Base-by-base conservation (phyloP, 1,140 invertebrate genomes). In the Lysiphlebus fabarum region DNA sequence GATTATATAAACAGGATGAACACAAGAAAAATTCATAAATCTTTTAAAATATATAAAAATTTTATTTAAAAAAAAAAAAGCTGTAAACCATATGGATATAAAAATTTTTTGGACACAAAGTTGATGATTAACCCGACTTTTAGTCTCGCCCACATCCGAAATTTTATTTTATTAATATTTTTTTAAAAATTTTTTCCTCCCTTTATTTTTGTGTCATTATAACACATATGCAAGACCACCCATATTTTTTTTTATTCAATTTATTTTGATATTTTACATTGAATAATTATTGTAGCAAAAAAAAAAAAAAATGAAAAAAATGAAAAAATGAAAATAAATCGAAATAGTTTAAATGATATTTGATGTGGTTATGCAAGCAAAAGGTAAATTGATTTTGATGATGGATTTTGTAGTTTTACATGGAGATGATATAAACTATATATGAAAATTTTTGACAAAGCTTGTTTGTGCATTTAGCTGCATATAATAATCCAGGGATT, bases 361-460 rank as follows among this genome's bases (percentile, higher is more conserved):
- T 41, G 41, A 40, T 7, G 10, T 3, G 7, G 10, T 40, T 8
- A 6, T 40, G 6, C 38, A 6, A 8, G 8, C 43, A 45, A 9
- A 5, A 6, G 17, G 47, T 34, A 10, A n/a, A 9, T 51, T 38
- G 7, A 48, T 51, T 51, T 38, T 51, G 36, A 17, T 12, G n/a
- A n/a, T n/a, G n/a, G n/a, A n/a, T n/a, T 14, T 12, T 51, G 4
- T 7, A 33, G 7, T n/a, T 51, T 37, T 12, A 37, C 36, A 14
- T 51, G 6, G 26, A 48, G 47, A 38, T 51, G 49, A 36, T 36
- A 51, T 36, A 36, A 37, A 45, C 47, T 62, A 53, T 60, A 63
- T 59, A 62, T 65, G 65, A 70, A 68, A 70, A 67, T 68, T 67
- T 68, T 67, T 64, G 67, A 56, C 62, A 65, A 70, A 70, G 66